Conservation (phyloP, 2,888 invertebrate species). For the Conops quadrifasciatus region DNA sequence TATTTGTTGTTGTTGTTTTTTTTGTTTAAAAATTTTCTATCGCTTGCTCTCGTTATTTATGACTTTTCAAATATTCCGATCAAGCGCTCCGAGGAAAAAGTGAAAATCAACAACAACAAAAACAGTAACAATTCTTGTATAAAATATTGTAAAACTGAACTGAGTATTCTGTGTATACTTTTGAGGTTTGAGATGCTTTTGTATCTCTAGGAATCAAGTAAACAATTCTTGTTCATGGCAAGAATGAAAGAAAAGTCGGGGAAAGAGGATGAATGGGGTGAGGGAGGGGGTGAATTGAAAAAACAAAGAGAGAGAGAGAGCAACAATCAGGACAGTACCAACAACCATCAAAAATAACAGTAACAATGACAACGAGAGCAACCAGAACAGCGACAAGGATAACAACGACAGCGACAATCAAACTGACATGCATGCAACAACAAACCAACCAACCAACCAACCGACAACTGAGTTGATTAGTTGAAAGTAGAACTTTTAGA, state of each 20-base stretch:
- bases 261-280: too few species aligned
- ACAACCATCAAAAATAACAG: background rate
- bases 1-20: background rate
- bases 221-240: too few species aligned
- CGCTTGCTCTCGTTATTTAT: constrained; percentile 18
- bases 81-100: constrained; percentile 9
- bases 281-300: background rate
- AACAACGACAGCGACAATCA: background rate
- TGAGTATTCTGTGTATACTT: background rate
- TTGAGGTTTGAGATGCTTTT: constrained; percentile 17
- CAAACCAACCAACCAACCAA: background rate
- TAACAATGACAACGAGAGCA: background rate
- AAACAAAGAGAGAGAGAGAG: background rate
- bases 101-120: background rate
- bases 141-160: constrained; percentile 1
- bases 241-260: too few species aligned
- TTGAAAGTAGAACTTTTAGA: background rate
- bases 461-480: background rate
- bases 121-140: background rate
- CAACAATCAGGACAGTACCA: background rate
- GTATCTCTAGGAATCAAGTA: constrained; percentile 1
- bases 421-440: too few species aligned
- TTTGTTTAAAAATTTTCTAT: background rate
- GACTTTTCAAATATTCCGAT: constrained; percentile 26
- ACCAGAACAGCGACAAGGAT: too few species aligned